Evolutionary conservation across 2,888 invertebrate species (phyloP).

Genomic region (Polymixis flavicincta): DNA sequence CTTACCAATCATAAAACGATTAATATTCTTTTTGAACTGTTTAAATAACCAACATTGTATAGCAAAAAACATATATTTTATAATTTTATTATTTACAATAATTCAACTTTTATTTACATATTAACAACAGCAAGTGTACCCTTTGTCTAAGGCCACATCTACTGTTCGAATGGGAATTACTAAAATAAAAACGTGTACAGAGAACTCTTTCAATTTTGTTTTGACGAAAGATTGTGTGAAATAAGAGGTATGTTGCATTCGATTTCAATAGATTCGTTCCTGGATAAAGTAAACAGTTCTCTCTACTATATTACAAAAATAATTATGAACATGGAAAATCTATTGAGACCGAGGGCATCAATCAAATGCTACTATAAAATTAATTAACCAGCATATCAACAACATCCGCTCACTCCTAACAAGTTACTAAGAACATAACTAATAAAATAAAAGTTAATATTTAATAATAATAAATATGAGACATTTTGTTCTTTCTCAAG

Average conservation of each 20-base stretch:
- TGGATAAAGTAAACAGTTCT: slow-evolving; percentile 67
- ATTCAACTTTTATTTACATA: slow-evolving; percentile 91
- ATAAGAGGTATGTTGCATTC: slow-evolving; percentile 70
- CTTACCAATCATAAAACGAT: slow-evolving; percentile 22
- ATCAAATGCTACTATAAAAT: slow-evolving; percentile 80
- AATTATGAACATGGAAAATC: slow-evolving; percentile 74
- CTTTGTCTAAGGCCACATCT: slow-evolving; percentile 84
- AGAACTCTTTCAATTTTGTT: slow-evolving; percentile 65
- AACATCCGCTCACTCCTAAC: slow-evolving; percentile 81
- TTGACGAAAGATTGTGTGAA: slow-evolving; percentile 65
- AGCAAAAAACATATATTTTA: slow-evolving; percentile 90
- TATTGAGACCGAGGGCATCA: slow-evolving; percentile 72
- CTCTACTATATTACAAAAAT: slow-evolving; percentile 75
- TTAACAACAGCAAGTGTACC: slow-evolving; percentile 88
- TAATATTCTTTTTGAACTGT: slow-evolving; percentile 42
- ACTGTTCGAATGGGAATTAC: slow-evolving; percentile 84
- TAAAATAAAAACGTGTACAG: slow-evolving; percentile 79
- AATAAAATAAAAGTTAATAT: slow-evolving; percentile 75
- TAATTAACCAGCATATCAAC: slow-evolving; percentile 83
- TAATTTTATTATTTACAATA: slow-evolving; percentile 90
- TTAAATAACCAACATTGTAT: slow-evolving; percentile 77
- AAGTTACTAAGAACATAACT: slow-evolving; percentile 75
- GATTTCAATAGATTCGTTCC: slow-evolving; percentile 57
- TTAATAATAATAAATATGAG: slow-evolving; percentile 86
- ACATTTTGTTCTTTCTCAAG: slow-evolving; percentile 86